These are phyloP conservation scores for Periparus ater DNA, from an alignment of 2,797 vertebrate species.

Conservation along the genomic window DNA sequence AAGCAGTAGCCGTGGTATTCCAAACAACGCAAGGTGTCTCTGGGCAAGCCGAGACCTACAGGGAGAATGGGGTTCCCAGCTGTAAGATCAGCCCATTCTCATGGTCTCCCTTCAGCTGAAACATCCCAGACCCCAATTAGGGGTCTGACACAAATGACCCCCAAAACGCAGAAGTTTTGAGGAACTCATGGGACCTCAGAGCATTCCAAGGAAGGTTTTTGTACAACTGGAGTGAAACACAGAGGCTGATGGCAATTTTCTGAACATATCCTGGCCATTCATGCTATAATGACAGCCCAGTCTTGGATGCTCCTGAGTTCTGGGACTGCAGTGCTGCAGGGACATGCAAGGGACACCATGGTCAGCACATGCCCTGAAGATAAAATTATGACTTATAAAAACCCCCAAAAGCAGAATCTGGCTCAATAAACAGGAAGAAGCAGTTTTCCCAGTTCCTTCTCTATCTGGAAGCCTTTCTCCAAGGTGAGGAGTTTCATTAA, in stretches of 20 bases:
- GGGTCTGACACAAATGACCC: background rate
- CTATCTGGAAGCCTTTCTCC: background rate
- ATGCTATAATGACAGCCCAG: background rate
- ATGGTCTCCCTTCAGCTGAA: background rate
- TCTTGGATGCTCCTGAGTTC: background rate
- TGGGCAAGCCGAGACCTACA: background rate
- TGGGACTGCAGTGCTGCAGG: background rate
- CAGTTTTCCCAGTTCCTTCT: background rate
- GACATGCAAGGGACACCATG: background rate
- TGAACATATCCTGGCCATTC: background rate
- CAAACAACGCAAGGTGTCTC: conserved; percentile 11
- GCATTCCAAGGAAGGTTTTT: background rate
- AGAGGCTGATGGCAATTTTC: background rate
- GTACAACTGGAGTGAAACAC: background rate
- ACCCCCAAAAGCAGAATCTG: background rate
- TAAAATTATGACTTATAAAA: background rate
- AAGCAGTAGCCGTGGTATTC: background rate
- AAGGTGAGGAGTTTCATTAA: background rate
- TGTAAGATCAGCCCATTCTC: background rate
- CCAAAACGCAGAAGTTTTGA: background rate
- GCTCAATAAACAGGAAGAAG: background rate
- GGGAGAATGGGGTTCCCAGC: background rate
- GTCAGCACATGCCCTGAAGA: background rate
- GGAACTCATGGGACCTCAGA: background rate
- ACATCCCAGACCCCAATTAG: background rate